Evolutionary conservation across 2,113 vertebrate species (phyloP), one percentile per base, ranked within the genome.

Genomic region (Rhinolophus sinicus): DNA sequence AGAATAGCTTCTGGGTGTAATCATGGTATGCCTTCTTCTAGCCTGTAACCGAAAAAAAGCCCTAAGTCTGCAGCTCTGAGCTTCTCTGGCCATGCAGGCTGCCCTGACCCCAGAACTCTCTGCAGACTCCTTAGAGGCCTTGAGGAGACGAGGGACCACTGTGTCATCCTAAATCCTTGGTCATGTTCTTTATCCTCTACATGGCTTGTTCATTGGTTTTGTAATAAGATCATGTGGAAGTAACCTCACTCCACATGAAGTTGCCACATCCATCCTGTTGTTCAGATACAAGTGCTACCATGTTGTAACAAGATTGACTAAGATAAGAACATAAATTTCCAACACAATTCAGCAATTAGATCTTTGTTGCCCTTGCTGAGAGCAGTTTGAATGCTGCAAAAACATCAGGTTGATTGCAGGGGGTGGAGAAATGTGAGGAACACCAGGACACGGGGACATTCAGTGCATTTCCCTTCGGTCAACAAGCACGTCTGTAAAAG

Each of bases 41-140:
- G 6, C 19, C 11, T 54, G 1, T 10, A 4, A 2, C 15, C 26
- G 64, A 50, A 28, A 67, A 50, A 54, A 64, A 0, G n/a, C 14
- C 22, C 28, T 33, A 9, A 13, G 21, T 69, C 40, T 60, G 28
- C 26, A 30, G 24, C 30, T 44, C 16, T 35, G 65, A 47, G 47
- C 15, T 26, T 44, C 28, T 28, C 47, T 16, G 65, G 2, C 38
- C 19, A 0, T 0, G 8, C 33, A 50, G 47, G 26, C 10, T 19
- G 1, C 30, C 2, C 1, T 33, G 67, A 40, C n/a, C 8, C 3
- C n/a, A 40, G 52, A 35, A 18, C 14, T 44, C 21, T 4, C 6
- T 38, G 15, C 8, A 11, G 0, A 15, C 22, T 69, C 9, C 58
- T 0, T 0, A 9, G 14, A 73, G 21, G 22, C 3, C 50, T 13